phyloP scores from a whole-genome alignment of 2,888 invertebrate species.

The Junonia oenone region DNA sequence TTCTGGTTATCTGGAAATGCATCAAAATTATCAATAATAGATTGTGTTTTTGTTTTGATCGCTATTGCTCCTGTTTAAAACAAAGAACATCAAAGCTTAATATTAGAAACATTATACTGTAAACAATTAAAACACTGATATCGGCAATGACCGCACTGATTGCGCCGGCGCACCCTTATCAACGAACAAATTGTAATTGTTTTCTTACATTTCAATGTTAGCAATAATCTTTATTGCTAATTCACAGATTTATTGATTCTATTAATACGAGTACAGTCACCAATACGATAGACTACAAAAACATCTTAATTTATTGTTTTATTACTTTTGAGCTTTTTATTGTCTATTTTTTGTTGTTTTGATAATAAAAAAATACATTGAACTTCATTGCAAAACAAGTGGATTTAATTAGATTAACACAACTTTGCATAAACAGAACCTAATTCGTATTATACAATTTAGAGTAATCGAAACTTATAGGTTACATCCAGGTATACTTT shows the following conservation, averaged over 20 bases:
- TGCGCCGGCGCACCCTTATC: constrained; percentile 12
- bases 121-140: constrained; percentile 3
- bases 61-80: not conserved
- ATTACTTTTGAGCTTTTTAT: not conserved
- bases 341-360: not conserved
- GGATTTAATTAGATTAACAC: not conserved
- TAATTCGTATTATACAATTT: too few relatives aligned
- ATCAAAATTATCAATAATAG: not conserved
- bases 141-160: not conserved
- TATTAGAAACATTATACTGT: not conserved
- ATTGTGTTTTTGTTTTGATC: not conserved
- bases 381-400: not conserved
- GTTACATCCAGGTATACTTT: too few relatives aligned
- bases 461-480: too few relatives aligned
- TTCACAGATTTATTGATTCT: not conserved
- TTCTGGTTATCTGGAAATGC: not conserved
- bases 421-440: too few relatives aligned
- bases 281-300: not conserved
- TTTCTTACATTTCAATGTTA: constrained; percentile 12
- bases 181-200: constrained; percentile 4
- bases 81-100: not conserved
- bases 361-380: not conserved
- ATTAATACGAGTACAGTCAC: not conserved
- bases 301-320: not conserved
- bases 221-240: constrained; percentile 1